A percentile compares a stretch with the other conserved stretches of the same genome.
Conservation (phyloP, 2,888 invertebrate species). For the Folsomia manolachei region DNA sequence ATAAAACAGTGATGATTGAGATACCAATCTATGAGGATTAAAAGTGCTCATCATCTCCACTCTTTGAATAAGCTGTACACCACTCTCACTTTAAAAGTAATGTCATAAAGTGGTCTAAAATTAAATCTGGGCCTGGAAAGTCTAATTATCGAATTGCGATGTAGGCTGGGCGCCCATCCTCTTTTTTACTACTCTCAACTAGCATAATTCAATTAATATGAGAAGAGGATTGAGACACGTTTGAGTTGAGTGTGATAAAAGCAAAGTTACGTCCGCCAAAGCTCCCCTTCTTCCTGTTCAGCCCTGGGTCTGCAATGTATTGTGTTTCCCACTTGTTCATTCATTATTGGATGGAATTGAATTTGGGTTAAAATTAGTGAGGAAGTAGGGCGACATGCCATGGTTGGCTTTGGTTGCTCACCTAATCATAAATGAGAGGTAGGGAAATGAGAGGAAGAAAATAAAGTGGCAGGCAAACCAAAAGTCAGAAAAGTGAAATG, state of each 20-base stretch:
- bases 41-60: not conserved
- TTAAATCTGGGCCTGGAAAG: not conserved
- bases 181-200: too few species aligned
- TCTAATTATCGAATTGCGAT: not conserved
- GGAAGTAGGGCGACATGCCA: conserved; percentile 7
- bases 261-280: too few species aligned
- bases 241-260: not conserved
- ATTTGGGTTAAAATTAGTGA: not conserved
- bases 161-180: not conserved
- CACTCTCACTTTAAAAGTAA: not conserved
- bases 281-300: too few species aligned
- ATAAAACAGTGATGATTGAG: too few species aligned
- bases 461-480: not conserved
- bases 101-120: not conserved
- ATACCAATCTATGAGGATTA: too few species aligned
- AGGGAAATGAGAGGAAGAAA: not conserved
- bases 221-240: not conserved
- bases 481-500: conserved; percentile 23
- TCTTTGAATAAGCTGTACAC: too few species aligned
- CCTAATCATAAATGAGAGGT: conserved; percentile 10
- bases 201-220: not conserved
- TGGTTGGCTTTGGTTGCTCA: not conserved
- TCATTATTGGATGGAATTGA: conserved; percentile 1
- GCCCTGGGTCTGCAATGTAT: not conserved
- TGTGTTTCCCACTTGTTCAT: not conserved